These are phyloP conservation scores for Cetoscarus ocellatus DNA, from an alignment of 2,797 vertebrate genomes.

Conservation along the genomic window DNA sequence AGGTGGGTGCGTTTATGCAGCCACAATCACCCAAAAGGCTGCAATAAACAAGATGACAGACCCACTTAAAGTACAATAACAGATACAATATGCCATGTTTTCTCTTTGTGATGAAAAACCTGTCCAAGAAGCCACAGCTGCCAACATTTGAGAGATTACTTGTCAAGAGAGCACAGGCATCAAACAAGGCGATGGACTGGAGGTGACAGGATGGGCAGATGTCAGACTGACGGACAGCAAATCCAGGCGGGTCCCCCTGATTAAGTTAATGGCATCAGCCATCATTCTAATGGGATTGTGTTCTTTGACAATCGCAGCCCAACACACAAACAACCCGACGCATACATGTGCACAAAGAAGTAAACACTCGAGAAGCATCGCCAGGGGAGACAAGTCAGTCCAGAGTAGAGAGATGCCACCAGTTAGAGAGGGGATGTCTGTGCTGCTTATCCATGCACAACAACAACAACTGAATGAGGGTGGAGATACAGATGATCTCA, in stretches of 20 bases:
- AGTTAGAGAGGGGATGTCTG: constrained; percentile 23
- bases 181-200: constrained; percentile 26
- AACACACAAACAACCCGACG: constrained; percentile 4
- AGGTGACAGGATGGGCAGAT: constrained; percentile 51
- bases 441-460: constrained; percentile 25
- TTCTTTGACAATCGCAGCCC: constrained; percentile 29
- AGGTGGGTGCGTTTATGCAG: too few relatives aligned
- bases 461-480: constrained; percentile 6
- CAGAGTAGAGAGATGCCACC: constrained; percentile 43
- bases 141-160: constrained; percentile 35
- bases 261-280: constrained; percentile 72
- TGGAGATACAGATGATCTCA: neutral
- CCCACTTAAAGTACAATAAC: neutral
- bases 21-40: too few relatives aligned
- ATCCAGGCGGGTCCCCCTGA: constrained; percentile 46
- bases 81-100: constrained; percentile 4
- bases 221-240: constrained; percentile 54
- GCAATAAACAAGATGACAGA: neutral
- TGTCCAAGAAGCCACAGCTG: constrained; percentile 31
- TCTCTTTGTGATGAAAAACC: constrained; percentile 13
- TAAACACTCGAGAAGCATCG: constrained; percentile 8
- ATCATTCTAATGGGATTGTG: constrained; percentile 58
- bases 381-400: constrained; percentile 37
- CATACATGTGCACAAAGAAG: neutral
- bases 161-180: constrained; percentile 25